Percentiles rank a stretch among this genome's conserved stretches.
phyloP scores from a whole-genome alignment of 2,888 invertebrate genomes.

The Caenorhabditis imperialis region DNA sequence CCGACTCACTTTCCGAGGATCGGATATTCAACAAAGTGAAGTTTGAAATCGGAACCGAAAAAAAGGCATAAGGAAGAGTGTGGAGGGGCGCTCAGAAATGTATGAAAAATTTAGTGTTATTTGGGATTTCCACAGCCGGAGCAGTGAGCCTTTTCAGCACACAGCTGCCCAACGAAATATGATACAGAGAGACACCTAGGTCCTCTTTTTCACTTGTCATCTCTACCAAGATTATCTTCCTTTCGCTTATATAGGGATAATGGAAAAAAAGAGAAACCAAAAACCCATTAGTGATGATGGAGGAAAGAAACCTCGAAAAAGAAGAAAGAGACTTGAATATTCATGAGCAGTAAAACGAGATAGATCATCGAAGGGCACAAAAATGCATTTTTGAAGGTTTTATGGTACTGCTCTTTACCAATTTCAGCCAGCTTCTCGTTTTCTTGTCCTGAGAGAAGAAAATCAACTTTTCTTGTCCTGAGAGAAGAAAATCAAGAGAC shows the following conservation, averaged over 20 bases:
- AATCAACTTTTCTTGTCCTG: too few relatives aligned
- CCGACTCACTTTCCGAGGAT: too few relatives aligned
- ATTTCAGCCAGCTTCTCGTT: too few relatives aligned
- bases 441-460: too few relatives aligned
- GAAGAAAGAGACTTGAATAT: slow-evolving; percentile 3
- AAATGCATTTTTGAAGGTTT: neutral
- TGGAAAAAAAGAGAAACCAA: neutral
- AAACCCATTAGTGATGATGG: neutral
- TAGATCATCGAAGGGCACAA: neutral
- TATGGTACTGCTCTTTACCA: too few relatives aligned
- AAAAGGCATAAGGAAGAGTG: too few relatives aligned
- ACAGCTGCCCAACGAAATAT: slow-evolving; percentile 20
- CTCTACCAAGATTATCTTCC: neutral
- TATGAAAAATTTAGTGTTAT: slow-evolving; percentile 50
- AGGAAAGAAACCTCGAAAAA: neutral
- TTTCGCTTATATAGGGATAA: neutral
- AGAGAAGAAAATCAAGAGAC: too few relatives aligned
- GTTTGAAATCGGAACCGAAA: too few relatives aligned
- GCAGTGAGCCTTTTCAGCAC: neutral
- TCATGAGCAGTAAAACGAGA: slow-evolving; percentile 29
- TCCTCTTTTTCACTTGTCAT: slow-evolving; percentile 1
- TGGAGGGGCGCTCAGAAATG: slow-evolving; percentile 27
- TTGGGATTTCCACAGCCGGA: slow-evolving; percentile 4
- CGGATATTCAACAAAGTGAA: too few relatives aligned
- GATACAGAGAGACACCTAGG: slow-evolving; percentile 23